Conservation (phyloP, 2,888 invertebrate genomes). For the Incurvaria masculella region DNA sequence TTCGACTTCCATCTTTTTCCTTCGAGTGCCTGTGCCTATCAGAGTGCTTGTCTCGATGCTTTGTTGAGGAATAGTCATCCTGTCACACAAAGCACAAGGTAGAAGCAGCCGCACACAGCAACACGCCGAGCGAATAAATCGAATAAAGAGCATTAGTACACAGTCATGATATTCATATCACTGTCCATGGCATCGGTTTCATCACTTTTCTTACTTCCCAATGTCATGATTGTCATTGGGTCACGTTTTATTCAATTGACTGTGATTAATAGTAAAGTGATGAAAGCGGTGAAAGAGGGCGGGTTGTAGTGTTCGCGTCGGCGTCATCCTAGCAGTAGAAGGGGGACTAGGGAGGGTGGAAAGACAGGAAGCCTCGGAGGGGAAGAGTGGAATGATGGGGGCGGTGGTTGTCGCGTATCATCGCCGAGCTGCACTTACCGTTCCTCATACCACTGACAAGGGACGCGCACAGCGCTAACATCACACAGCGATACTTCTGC, state of each 20-base stretch:
- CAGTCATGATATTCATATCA: slow-evolving; percentile 28
- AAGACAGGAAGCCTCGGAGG: slow-evolving; percentile 21
- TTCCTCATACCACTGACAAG: slow-evolving; percentile 59
- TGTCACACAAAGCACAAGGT: slow-evolving; percentile 61
- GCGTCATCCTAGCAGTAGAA: slow-evolving; percentile 8
- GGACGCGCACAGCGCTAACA: slow-evolving; percentile 64
- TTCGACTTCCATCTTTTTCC: slow-evolving; percentile 37
- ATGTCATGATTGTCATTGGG: neutral
- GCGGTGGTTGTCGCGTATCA: slow-evolving; percentile 31
- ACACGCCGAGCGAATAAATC: slow-evolving; percentile 57
- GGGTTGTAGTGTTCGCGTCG: neutral
- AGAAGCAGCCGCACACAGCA: slow-evolving; percentile 57
- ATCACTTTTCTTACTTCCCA: neutral
- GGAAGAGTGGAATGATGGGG: slow-evolving; percentile 26
- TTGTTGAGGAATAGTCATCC: slow-evolving; percentile 55
- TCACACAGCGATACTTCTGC: slow-evolving; percentile 72
- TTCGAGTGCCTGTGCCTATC: slow-evolving; percentile 43
- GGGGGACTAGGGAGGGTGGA: neutral
- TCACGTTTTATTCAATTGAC: neutral
- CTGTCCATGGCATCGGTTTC: neutral
- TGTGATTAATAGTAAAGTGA: neutral
- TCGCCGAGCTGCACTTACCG: slow-evolving; percentile 65
- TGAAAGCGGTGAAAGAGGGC: neutral
- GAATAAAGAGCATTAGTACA: slow-evolving; percentile 49
- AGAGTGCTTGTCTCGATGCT: slow-evolving; percentile 55